Base-by-base conservation (phyloP, 2,797 vertebrate genomes). In the Apogon hyalosoma region DNA sequence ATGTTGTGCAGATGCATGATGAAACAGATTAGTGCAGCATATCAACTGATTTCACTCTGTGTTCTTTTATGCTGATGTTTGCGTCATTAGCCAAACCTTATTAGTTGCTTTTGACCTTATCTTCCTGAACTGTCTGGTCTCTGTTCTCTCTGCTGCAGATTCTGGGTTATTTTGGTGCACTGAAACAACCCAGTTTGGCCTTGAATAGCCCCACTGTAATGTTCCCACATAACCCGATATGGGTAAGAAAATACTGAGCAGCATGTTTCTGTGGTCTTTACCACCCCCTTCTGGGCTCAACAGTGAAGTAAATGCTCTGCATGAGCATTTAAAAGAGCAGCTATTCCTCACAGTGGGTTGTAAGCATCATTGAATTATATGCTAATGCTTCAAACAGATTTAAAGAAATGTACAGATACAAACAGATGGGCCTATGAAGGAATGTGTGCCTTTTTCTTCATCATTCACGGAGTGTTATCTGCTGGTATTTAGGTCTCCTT, bases 151-250 rank as follows among this genome's bases (percentile, higher is more conserved):
- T 64, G 77, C 72, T 82, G 51, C 60, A 58, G 19, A 28, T 68
- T 79, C 68, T 73, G 69, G 54, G 79, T 79, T 89, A 83, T 79
- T 83, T 83, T 64, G 28, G 58, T 84, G 76, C 54, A 79, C 84
- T 79, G 62, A 74, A 85, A 80, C 82, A 85, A 78, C 82, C 81
- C 58, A 76, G 69, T 80, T 76, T 90, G 86, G 84, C 89, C 87
- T 85, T 41, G 79, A 79, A 82, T 82, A 75, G 86, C 83, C 87
- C 73, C 76, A 46, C 43, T 59, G 60, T 82, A 55, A 66, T 66
- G 74, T 77, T 85, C 83, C 77, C 78, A 80, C 49, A 73, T 77
- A 88, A 81, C 83, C 78, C 63, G 15, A 52, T 49, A 70, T 65
- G 77, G 48, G 55, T 45, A 55, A 39, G 63, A 69, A 54, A 61